Conservation (phyloP, 1,140 invertebrate species). For the Kradibia gibbosae region DNA sequence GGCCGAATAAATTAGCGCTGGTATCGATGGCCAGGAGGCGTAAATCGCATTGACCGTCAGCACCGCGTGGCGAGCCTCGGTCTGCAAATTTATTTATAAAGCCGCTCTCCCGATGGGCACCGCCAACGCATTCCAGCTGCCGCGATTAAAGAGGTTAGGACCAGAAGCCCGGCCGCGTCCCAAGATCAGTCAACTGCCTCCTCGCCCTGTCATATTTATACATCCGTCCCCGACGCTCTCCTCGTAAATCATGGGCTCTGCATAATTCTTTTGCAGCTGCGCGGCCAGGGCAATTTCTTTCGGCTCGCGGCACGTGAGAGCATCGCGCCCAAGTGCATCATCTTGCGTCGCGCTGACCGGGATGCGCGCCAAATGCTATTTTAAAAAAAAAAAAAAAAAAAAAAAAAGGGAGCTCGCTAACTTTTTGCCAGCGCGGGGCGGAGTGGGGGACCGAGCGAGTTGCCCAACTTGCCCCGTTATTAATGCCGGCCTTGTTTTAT, state of each 20-base stretch:
- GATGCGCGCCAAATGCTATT: conserved; percentile 55
- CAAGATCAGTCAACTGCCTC: not conserved
- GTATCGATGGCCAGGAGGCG: not conserved
- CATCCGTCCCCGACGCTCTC: too few species aligned
- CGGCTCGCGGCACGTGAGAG: too few species aligned
- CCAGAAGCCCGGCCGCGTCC: not conserved
- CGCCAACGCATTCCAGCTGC: not conserved
- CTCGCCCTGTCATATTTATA: not conserved
- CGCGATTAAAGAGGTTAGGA: not conserved
- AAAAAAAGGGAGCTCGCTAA: too few species aligned
- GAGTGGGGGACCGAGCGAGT: too few species aligned
- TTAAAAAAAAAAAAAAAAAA: too few species aligned
- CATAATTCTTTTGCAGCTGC: conserved; percentile 2
- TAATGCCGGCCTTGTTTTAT: too few species aligned
- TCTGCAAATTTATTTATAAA: conserved; percentile 11
- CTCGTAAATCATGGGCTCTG: conserved; percentile 16
- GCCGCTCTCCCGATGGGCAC: conserved; percentile 1
- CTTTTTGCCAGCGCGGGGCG: too few species aligned
- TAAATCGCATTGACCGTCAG: not conserved
- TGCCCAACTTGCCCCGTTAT: too few species aligned
- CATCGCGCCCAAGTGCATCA: too few species aligned
- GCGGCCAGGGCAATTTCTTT: not conserved
- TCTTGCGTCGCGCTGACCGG: conserved; percentile 6
- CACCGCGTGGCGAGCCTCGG: not conserved
- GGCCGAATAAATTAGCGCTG: too few species aligned